Evolutionary conservation across 2,888 invertebrate genomes (phyloP).

Genomic region (Saturnia pavonia): DNA sequence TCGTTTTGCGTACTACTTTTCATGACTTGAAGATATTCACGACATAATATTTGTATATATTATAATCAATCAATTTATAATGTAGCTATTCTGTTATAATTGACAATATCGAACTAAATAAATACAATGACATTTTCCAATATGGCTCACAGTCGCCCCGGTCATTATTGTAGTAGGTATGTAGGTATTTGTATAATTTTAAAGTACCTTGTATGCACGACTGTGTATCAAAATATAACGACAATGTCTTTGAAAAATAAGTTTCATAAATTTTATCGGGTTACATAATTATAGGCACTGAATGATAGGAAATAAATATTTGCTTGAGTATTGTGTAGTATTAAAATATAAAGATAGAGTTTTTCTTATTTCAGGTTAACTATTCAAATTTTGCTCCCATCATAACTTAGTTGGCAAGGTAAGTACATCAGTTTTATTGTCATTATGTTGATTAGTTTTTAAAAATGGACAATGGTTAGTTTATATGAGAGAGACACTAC

Average conservation of each 20-base stretch:
- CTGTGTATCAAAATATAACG: not conserved
- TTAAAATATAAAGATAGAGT: slow-evolving; percentile 15
- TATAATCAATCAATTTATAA: not conserved
- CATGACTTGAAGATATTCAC: not conserved
- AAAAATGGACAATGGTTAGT: not conserved
- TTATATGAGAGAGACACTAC: not conserved
- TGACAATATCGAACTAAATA: slow-evolving; percentile 11
- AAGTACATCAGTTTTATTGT: not conserved
- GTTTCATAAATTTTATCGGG: not conserved
- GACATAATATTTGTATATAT: not conserved
- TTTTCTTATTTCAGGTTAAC: slow-evolving; percentile 34
- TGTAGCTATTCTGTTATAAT: not conserved
- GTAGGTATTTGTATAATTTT: slow-evolving; percentile 39
- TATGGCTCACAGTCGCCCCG: slow-evolving; percentile 60
- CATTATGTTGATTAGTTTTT: not conserved
- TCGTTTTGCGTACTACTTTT: slow-evolving; percentile 17
- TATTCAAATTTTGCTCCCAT: slow-evolving; percentile 29
- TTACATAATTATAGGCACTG: slow-evolving; percentile 8
- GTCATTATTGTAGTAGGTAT: slow-evolving; percentile 42
- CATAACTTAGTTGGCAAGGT: slow-evolving; percentile 30
- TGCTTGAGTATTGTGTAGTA: not conserved
- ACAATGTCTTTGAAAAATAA: not conserved
- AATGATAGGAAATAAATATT: not conserved
- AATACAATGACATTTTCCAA: slow-evolving; percentile 55
- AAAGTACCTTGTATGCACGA: slow-evolving; percentile 19